Evolutionary conservation across 37 sponge, comb jelly and placozoan genomes (phyloP).

Genomic region (Petrosia ficiformis): DNA sequence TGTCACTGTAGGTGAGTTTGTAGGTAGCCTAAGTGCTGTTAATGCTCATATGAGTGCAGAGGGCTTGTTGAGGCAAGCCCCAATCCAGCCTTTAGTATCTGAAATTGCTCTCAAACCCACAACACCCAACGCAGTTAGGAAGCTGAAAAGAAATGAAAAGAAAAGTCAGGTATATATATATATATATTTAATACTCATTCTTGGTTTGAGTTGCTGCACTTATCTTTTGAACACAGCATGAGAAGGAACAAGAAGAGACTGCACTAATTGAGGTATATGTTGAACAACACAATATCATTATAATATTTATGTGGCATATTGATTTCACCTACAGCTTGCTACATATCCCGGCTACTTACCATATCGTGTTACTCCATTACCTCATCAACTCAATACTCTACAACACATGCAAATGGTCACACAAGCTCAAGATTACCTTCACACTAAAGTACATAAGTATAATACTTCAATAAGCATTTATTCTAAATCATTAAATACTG

Average conservation of each 20-base stretch:
- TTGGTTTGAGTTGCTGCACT: background rate
- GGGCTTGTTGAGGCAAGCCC: constrained; percentile 1
- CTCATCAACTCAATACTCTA: constrained; percentile 48
- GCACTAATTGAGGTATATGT: constrained; percentile 40
- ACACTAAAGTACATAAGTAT: too few species aligned
- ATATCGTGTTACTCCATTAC: constrained; percentile 66
- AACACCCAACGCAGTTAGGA: background rate
- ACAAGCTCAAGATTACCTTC: constrained; percentile 57
- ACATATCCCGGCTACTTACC: constrained; percentile 68
- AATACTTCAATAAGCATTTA: too few species aligned
- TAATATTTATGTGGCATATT: too few species aligned
- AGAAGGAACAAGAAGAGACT: constrained; percentile 17
- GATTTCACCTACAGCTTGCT: constrained; percentile 55
- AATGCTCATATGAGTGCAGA: constrained; percentile 6
- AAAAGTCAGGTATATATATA: background rate
- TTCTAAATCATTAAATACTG: too few species aligned
- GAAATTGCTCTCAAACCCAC: background rate
- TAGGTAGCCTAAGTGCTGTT: constrained; percentile 19
- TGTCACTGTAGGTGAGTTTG: background rate
- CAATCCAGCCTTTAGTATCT: constrained; percentile 7
- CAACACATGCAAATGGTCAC: constrained; percentile 58
- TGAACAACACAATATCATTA: background rate
- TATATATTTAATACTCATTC: background rate
- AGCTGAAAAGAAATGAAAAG: constrained; percentile 1
- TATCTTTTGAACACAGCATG: background rate